Evolutionary conservation across 2,797 vertebrate species (phyloP), one percentile per base, ranked within the genome.

Genomic region (Neosilurus mollespiculum): DNA sequence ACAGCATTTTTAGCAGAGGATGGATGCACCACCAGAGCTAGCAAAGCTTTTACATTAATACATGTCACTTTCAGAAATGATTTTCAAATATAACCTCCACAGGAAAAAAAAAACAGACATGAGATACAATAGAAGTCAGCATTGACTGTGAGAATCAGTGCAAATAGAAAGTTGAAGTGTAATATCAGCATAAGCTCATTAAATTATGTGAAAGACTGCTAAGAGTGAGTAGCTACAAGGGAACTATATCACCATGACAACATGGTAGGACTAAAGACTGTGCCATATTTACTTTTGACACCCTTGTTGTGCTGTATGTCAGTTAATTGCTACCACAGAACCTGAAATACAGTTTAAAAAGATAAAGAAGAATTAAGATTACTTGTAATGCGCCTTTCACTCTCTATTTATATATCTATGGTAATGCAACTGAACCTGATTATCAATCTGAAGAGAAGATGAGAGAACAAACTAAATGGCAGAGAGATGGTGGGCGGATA

Each of bases 31-130:
- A 64, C 24, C 7, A 11, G 43, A 61, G 83, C 54, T 85, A 58
- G 54, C 56, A 77, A 69, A 81, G 79, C n/a, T 73, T 77, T 85
- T 56, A 70, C 73, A 77, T 81, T 85, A 77, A 85, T 81, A 70
- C 64, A 71, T 70, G 64, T 84, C 72, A 78, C 81, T 85, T 81
- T 78, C 79, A 78, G 43, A 70, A 58, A 51, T 22, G 56, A 26
- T 80, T 81, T 76, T 84, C 79, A 77, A 80, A 12, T 54, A 24
- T 53, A 76, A 54, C 30, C 51, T 76, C 37, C 58, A 62, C 26
- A 58, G 30, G 9, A 61, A 66, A 34, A 70, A 20, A 61, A 59
- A 51, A 61, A 4, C 11, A 30, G 49, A 66, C 15, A 79, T 56
- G 64, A 58, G 64, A 69, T 37, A 64, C 11, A 75, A 82, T 30